Conservation (phyloP, 2,113 vertebrate genomes). For the Maccullochella peelii region DNA sequence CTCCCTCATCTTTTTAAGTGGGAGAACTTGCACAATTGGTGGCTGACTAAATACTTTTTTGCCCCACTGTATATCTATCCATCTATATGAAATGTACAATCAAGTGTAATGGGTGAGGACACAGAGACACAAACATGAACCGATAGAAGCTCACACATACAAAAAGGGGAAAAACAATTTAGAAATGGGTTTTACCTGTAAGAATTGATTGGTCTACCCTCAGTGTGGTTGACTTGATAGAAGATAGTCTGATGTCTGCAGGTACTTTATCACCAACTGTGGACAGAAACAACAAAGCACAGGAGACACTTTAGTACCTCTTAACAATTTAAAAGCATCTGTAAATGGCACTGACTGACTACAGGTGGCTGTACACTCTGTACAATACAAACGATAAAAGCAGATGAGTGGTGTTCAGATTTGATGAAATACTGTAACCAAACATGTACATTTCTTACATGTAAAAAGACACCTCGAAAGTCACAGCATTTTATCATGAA, state of each 20-base stretch:
- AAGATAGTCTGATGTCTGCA: conserved; percentile 96
- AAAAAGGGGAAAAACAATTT: neutral
- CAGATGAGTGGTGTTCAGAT: neutral
- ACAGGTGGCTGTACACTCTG: conserved; percentile 1
- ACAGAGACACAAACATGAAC: neutral
- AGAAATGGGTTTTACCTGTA: conserved; percentile 87
- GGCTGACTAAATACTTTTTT: too few species aligned
- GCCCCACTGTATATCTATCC: too few species aligned
- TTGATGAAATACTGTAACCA: neutral
- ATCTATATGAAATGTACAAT: neutral
- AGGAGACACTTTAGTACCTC: conserved; percentile 16
- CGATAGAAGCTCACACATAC: neutral
- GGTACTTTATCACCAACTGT: conserved; percentile 99
- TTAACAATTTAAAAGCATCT: conserved; percentile 18
- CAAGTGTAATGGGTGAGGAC: neutral
- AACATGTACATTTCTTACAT: neutral
- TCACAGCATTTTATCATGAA: neutral
- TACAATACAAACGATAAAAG: neutral
- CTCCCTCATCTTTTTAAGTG: too few species aligned
- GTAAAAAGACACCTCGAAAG: neutral
- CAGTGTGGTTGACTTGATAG: conserved; percentile 98
- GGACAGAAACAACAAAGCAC: conserved; percentile 54
- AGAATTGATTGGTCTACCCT: conserved; percentile 98
- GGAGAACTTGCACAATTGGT: too few species aligned
- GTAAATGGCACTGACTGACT: neutral